Conservation (phyloP, 2,888 invertebrate genomes). For the Petrolisthes cinctipes region DNA sequence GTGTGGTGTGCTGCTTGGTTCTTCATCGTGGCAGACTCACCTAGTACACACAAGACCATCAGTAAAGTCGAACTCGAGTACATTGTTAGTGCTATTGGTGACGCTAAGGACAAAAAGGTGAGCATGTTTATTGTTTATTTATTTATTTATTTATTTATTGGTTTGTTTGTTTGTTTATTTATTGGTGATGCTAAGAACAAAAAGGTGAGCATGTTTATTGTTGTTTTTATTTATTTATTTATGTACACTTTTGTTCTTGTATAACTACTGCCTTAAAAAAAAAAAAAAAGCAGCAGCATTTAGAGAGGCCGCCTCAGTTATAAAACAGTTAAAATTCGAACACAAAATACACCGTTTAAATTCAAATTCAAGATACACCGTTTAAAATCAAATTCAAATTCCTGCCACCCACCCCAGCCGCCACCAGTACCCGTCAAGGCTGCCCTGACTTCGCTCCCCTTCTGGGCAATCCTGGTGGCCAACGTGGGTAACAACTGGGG, state of each 20-base stretch:
- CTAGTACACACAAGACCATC: slow-evolving; percentile 27
- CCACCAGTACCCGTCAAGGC: slow-evolving; percentile 48
- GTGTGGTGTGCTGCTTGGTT: slow-evolving; percentile 60
- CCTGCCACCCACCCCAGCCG: slow-evolving; percentile 11
- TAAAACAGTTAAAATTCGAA: too few relatives aligned
- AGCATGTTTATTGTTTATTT: not conserved
- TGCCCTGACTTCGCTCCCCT: slow-evolving; percentile 80
- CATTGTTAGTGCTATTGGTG: slow-evolving; percentile 38
- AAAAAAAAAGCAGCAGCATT: too few relatives aligned
- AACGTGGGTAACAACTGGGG: slow-evolving; percentile 72
- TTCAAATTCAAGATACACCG: too few relatives aligned
- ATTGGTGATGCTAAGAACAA: too few relatives aligned
- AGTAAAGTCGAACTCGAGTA: slow-evolving; percentile 47
- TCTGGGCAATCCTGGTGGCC: slow-evolving; percentile 87
- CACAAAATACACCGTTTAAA: too few relatives aligned
- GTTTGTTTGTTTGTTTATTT: too few relatives aligned
- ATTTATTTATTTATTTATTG: too few relatives aligned
- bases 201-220: slow-evolving; percentile 17
- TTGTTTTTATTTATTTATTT: too few relatives aligned
- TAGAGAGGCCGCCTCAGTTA: too few relatives aligned
- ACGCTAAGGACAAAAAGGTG: slow-evolving; percentile 44
- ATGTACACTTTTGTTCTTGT: too few relatives aligned
- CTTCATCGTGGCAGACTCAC: slow-evolving; percentile 48
- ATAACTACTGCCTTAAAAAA: too few relatives aligned
- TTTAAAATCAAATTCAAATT: not conserved